A percentile compares a stretch with the other conserved stretches of the same genome.
phyloP scores from a whole-genome alignment of 2,888 invertebrate species.

The Eupithecia subfuscata region DNA sequence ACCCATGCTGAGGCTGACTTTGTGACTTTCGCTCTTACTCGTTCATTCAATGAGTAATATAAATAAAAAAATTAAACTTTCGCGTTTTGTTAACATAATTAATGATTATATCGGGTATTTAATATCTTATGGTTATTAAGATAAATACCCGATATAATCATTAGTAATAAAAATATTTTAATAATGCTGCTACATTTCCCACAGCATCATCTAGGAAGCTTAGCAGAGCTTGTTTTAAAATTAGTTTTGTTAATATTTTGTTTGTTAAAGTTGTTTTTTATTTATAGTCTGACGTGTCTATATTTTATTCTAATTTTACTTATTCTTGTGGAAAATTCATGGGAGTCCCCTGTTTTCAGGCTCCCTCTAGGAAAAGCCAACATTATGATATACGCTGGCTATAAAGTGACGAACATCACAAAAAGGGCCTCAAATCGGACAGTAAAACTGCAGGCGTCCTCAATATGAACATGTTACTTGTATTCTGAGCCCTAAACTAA shows the following conservation, averaged over 20 bases:
- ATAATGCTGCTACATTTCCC: neutral
- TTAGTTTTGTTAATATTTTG: neutral
- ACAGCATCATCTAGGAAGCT: neutral
- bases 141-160: too few relatives aligned
- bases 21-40: too few relatives aligned
- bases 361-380: neutral
- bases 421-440: slow-evolving; percentile 7
- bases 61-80: too few relatives aligned
- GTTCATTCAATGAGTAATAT: too few relatives aligned
- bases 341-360: neutral
- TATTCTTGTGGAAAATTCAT: neutral
- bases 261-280: neutral
- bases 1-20: too few relatives aligned
- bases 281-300: neutral
- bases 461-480: neutral
- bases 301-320: neutral
- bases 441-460: slow-evolving; percentile 13
- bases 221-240: neutral
- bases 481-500: neutral
- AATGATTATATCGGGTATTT: too few relatives aligned
- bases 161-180: neutral
- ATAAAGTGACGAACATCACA: slow-evolving; percentile 6
- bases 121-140: too few relatives aligned
- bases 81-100: too few relatives aligned
- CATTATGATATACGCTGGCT: slow-evolving; percentile 5